Evolutionary conservation across 2,113 vertebrate species (phyloP), one percentile per base, ranked within the genome.

Genomic region (Dunckerocampus dactyliophorus): DNA sequence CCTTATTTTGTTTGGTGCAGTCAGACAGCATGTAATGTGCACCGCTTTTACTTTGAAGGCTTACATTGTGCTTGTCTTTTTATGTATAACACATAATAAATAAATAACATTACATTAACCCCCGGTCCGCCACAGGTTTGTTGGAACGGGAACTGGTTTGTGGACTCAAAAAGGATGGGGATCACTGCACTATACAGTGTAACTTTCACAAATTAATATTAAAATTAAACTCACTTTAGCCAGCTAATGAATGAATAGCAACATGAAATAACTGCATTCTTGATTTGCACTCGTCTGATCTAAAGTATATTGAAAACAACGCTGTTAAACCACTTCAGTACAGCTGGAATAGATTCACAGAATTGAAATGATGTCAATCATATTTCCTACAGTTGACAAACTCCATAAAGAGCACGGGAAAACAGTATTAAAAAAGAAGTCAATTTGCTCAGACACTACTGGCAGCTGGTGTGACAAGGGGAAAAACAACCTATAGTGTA

Each of bases 401-500:
- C 6, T 9, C 54, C 8, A 47, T 10, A 71, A 69, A 68, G 56
- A 69, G 69, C 65, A 59, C 47, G n/a, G 65, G 63, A 57, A 55
- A 68, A 48, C 15, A 6, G 37, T 24, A 59, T 58, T 34, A 47
- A 62, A 78, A 65, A 78, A 76, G 66, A 51, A 46, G 70, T 49
- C 61, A 6, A 47, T 59, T 68, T 65, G 56, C 64, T 58, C 60
- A 69, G 63, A 65, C 65, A 74, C 50, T 57, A 17, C 53, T 61
- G 57, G 64, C 60, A 65, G 74, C 31, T 68, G 57, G 81, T 89
- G 82, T 82, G 89, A 83, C 75, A 16, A 61, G 64, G 62, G 82
- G 87, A 85, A 86, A 43, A 87, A 84, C 70, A 56, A 66, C 83
- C 81, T 64, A 79, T 73, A 83, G 85, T 78, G 87, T 88, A 90